These are phyloP conservation scores for Eulacestoma nigropectus DNA, from an alignment of 2,113 vertebrate genomes.

Conservation along the genomic window DNA sequence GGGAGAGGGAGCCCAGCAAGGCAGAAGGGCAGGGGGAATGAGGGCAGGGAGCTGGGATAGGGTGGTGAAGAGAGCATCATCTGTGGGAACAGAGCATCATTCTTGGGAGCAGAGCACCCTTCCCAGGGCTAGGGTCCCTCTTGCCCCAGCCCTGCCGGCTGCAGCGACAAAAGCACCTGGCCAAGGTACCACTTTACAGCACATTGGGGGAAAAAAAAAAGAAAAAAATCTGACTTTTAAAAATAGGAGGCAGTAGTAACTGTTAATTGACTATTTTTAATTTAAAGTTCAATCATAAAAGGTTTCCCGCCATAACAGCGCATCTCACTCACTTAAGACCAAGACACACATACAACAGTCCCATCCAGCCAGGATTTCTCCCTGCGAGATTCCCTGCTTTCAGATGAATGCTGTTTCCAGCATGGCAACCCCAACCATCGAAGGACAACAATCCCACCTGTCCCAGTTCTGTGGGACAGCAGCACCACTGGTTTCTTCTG, in stretches of 20 bases:
- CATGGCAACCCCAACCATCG: accelerated
- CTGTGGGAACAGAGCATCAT: not conserved
- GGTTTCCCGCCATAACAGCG: not conserved
- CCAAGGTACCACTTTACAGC: not conserved
- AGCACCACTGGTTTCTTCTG: not conserved
- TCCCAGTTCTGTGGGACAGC: not conserved
- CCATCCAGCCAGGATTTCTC: not conserved
- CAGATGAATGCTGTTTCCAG: not conserved
- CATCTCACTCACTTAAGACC: not conserved
- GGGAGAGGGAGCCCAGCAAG: not conserved
- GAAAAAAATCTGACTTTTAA: not conserved
- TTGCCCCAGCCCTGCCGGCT: not conserved
- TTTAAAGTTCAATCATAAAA: not conserved
- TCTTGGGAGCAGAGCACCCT: not conserved
- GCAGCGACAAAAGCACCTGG: not conserved
- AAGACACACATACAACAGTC: not conserved
- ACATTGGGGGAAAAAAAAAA: accelerated
- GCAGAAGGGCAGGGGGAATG: not conserved
- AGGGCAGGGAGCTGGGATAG: not conserved
- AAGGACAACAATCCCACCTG: not conserved
- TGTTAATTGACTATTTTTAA: not conserved
- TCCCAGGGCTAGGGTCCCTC: not conserved
- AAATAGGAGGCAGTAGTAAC: not conserved
- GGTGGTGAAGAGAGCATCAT: not conserved
- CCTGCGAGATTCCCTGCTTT: accelerated